phyloP scores from a whole-genome alignment of 2,888 invertebrate species.

The Epinotia bilunana region DNA sequence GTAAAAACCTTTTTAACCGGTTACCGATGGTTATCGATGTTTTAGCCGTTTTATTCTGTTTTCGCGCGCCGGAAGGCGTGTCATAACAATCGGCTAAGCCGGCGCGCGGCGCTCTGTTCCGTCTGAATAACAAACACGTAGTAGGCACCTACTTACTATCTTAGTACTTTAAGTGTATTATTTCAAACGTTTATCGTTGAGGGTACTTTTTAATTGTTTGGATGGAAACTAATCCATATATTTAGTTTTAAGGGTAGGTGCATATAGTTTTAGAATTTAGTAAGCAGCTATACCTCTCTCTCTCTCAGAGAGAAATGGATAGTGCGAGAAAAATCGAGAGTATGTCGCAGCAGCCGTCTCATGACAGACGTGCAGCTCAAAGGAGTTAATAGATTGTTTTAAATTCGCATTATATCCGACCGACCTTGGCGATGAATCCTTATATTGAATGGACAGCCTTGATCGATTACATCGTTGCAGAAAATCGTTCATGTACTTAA shows the following conservation, averaged over 20 bases:
- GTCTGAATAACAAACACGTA: constrained; percentile 36
- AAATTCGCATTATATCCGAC: no score
- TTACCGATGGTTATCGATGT: constrained; percentile 26
- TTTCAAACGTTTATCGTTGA: constrained; percentile 27
- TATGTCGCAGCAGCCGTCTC: no score
- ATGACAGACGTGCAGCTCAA: no score
- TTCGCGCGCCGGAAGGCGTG: constrained; percentile 35
- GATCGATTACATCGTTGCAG: no score
- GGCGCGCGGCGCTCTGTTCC: constrained; percentile 32
- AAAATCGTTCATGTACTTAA: no score
- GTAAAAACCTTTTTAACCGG: constrained; percentile 1
- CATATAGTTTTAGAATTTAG: background rate
- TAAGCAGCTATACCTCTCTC: no score
- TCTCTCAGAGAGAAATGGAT: no score
- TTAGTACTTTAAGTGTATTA: constrained; percentile 31
- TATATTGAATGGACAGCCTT: no score
- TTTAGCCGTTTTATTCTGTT: constrained; percentile 1
- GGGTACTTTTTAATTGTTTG: constrained; percentile 17
- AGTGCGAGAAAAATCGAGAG: no score
- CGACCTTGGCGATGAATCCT: no score
- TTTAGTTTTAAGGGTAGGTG: no score
- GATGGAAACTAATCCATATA: background rate
- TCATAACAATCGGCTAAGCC: constrained; percentile 40
- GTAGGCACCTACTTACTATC: background rate
- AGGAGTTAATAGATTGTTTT: no score